Percentiles rank a stretch among this genome's conserved stretches.
phyloP scores from a whole-genome alignment of 2,888 invertebrate species.

The Balanococcus diminutus region DNA sequence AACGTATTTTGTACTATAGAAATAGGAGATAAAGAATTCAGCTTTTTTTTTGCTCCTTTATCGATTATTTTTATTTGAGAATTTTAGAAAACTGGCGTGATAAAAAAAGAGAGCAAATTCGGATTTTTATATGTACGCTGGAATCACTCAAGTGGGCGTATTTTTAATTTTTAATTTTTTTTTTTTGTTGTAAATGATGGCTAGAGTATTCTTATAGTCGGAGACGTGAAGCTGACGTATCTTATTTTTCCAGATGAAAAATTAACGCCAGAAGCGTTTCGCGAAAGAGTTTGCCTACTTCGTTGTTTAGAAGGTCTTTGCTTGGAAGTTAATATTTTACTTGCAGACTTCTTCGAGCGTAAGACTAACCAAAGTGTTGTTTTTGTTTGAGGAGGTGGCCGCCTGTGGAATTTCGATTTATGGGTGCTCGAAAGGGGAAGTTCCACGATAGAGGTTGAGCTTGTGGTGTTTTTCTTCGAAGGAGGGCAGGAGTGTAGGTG shows the following conservation, averaged over 20 bases:
- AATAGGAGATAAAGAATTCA: background rate
- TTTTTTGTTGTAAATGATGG: background rate
- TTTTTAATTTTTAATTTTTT: background rate
- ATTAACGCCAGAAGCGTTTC: background rate
- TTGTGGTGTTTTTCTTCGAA: background rate
- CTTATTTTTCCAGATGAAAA: background rate
- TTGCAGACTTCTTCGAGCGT: background rate
- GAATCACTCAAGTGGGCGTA: background rate
- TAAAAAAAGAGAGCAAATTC: background rate
- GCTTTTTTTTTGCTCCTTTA: background rate
- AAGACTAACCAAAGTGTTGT: background rate
- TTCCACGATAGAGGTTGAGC: background rate
- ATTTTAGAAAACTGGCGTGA: background rate
- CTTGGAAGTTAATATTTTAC: background rate
- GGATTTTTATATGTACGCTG: background rate
- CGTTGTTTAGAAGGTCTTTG: background rate
- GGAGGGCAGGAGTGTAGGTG: background rate
- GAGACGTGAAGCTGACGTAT: too few species aligned
- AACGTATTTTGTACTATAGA: background rate
- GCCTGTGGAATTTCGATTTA: background rate
- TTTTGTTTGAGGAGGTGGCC: background rate
- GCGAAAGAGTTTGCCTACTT: background rate
- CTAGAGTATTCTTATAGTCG: background rate
- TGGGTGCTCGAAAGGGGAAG: background rate
- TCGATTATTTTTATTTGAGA: conserved; percentile 11